These are phyloP conservation scores for Dipodomys ordii DNA, from an alignment of 2,113 vertebrate genomes.

Conservation along the genomic window DNA sequence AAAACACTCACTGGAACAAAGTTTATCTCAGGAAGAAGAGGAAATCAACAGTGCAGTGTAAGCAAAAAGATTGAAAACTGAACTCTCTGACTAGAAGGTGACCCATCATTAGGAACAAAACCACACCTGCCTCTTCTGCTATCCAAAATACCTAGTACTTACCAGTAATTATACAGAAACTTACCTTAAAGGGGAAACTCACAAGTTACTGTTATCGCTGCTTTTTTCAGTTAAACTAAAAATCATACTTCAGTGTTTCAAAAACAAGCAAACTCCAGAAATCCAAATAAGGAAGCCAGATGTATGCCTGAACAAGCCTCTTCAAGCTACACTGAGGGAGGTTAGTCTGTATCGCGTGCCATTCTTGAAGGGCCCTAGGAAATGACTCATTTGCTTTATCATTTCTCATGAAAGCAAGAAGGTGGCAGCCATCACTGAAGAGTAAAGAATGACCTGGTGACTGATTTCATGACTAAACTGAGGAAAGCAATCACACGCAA, in stretches of 20 bases:
- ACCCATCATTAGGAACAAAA: neutral
- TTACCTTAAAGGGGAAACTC: slow-evolving; percentile 53
- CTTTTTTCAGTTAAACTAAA: slow-evolving; percentile 43
- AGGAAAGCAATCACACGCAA: slow-evolving; percentile 78
- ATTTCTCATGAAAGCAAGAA: slow-evolving; percentile 77
- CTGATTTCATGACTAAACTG: slow-evolving; percentile 78
- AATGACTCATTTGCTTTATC: slow-evolving; percentile 77
- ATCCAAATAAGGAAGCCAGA: slow-evolving; percentile 3
- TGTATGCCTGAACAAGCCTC: neutral
- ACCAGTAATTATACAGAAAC: neutral
- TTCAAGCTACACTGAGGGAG: slow-evolving; percentile 27
- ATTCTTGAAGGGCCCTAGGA: slow-evolving; percentile 21
- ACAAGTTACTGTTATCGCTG: neutral
- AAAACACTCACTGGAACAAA: slow-evolving; percentile 45
- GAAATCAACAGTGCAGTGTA: slow-evolving; percentile 13
- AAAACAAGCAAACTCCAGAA: slow-evolving; percentile 14
- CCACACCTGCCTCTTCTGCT: neutral
- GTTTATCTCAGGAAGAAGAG: slow-evolving; percentile 56
- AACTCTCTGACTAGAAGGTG: neutral
- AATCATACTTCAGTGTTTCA: slow-evolving; percentile 16
- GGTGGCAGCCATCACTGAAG: slow-evolving; percentile 59
- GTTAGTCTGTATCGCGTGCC: slow-evolving; percentile 76
- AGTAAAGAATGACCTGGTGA: slow-evolving; percentile 69
- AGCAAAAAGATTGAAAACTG: slow-evolving; percentile 50
- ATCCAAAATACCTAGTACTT: slow-evolving; percentile 1